Evolutionary conservation across 2,113 vertebrate genomes (phyloP).

Genomic region (Apodemus speciosus): DNA sequence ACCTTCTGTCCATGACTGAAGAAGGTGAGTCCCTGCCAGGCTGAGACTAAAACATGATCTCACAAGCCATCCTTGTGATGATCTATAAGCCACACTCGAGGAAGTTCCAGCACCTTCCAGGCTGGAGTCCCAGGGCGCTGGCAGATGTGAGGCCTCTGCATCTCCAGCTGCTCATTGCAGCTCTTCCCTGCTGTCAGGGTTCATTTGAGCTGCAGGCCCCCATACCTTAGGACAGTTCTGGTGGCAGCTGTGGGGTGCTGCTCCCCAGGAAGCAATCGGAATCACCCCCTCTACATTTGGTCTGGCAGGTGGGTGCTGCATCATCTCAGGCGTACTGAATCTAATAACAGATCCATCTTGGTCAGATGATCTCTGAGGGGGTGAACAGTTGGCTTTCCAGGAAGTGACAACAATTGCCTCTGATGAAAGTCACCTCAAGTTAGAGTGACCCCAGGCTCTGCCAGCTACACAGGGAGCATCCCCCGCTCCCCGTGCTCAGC

Average conservation of each 20-base stretch:
- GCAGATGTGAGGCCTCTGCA: fast-evolving
- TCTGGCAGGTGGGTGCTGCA: background rate
- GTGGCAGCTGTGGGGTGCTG: background rate
- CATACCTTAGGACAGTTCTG: background rate
- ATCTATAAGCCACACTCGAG: fast-evolving
- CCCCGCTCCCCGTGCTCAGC: background rate
- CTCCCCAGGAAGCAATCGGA: background rate
- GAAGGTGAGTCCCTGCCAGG: background rate
- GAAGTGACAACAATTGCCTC: background rate
- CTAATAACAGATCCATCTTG: background rate
- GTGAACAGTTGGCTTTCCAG: background rate
- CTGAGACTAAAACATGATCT: background rate
- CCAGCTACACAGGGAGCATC: background rate
- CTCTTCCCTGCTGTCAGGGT: background rate
- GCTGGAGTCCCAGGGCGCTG: background rate
- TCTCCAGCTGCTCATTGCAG: background rate
- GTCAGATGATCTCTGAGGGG: background rate
- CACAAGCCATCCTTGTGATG: too few relatives aligned
- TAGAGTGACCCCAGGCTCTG: background rate
- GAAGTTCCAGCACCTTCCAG: background rate
- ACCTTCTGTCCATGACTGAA: background rate
- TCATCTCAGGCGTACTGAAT: background rate
- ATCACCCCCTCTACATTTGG: background rate
- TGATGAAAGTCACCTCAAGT: background rate
- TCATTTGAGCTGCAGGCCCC: background rate